Percentiles rank a stretch among this genome's conserved stretches.
Conservation (phyloP, 1,140 invertebrate species). For the Colletes gigas region DNA sequence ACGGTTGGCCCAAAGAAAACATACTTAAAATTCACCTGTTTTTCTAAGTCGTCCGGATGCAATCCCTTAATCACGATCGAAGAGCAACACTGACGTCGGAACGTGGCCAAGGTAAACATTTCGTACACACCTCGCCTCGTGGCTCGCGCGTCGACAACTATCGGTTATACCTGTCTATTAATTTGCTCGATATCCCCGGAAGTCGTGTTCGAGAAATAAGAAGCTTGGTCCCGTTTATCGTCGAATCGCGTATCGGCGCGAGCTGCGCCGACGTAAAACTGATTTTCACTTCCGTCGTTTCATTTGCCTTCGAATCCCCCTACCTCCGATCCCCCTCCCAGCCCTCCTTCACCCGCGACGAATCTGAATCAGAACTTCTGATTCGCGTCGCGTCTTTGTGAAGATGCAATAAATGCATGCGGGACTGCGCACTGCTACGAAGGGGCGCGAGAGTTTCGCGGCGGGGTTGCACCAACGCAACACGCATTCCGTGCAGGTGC, state of each 20-base stretch:
- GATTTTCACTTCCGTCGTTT: conserved; percentile 50
- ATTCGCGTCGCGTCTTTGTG: conserved; percentile 36
- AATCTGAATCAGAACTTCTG: not conserved
- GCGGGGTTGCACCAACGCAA: not conserved
- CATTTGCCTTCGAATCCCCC: conserved; percentile 35
- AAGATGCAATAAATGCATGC: conserved; percentile 33
- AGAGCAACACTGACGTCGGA: too few species aligned
- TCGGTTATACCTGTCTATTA: not conserved
- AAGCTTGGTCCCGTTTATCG: not conserved
- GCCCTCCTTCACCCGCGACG: not conserved
- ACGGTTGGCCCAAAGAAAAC: too few species aligned
- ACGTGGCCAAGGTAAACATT: not conserved
- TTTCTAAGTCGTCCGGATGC: too few species aligned
- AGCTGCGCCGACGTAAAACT: conserved; percentile 33
- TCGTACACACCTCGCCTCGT: not conserved
- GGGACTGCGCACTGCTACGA: conserved; percentile 4
- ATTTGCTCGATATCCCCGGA: not conserved
- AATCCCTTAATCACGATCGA: too few species aligned
- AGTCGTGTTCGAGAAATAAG: not conserved
- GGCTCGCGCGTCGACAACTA: not conserved
- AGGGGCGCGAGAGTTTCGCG: not conserved
- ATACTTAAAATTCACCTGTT: too few species aligned
- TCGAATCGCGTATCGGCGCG: conserved; percentile 24
- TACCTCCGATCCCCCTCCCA: too few species aligned
- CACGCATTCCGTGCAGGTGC: not conserved